Evolutionary conservation across 2,797 vertebrate genomes (phyloP), one percentile per base, ranked within the genome.

Genomic region (Emydoidea blandingii): DNA sequence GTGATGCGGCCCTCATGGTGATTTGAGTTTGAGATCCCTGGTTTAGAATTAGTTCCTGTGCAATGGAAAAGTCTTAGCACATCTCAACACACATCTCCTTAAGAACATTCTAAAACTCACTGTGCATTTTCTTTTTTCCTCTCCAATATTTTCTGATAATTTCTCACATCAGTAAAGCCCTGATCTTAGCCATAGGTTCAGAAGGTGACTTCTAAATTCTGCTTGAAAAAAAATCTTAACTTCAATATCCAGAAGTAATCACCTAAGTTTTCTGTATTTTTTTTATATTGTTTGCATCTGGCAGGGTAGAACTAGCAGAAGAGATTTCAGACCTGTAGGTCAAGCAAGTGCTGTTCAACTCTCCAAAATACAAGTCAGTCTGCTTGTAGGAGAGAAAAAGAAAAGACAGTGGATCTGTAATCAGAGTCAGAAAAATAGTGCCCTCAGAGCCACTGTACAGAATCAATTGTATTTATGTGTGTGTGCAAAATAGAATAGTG

Each of bases 121-220:
- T 54, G 53, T 54, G 53, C 21, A 8, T 54, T 54, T 54, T 53
- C 52, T 52, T 54, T 54, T 54, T 54, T 54, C 54, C 54, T 54
- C 54, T 34, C 86, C 65, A 96, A 52, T 50, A 68, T 83, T 91
- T 91, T 94, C 79, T 94, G 88, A 53, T 27, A 94, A 68, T 62
- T 86, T 95, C 79, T 85, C 59, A 89, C 74, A 93, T 83, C 83
- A 90, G 1, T 89, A 91, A 53, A 80, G 59, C 83, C 86, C 47
- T 52, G 87, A n/a, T 5, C 81, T 89, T 93, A 94, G 54, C 74
- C 74, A 16, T 57, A 78, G 44, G 68, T 94, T 94, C 59, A 79
- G 76, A 91, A 93, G 50, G 34, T 34, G 88, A 94, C 83, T 87
- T 95, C 92, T 62, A 95, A 95, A 88, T 92, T 91, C 49, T 87